Base-by-base conservation (phyloP, 1,140 invertebrate species). In the Calephelis virginiensis region DNA sequence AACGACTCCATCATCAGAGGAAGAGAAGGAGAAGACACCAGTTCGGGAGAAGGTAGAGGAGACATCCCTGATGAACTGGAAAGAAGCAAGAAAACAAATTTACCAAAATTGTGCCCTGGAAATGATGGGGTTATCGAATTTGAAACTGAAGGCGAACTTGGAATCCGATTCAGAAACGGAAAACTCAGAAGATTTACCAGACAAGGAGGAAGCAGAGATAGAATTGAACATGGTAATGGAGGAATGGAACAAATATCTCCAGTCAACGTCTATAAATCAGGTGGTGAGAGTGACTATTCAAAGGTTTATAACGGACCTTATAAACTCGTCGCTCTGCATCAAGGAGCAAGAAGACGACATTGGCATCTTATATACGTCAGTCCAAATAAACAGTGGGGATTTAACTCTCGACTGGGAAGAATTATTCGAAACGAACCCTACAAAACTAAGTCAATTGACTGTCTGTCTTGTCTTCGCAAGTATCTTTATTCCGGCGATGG, bases 291-390 rank as follows among this genome's bases (percentile, higher is more conserved):
- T 56, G 28, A 37, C 50, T 37, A 56, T 56, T 56, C 50, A 56
- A 43, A n/a, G n/a, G 43, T 65, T 65, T 65, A 56, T 66, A 47
- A 65, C 49, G 64, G 64, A 65, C 38, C 50, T 65, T 65, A 46
- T 45, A 65, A 65, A 65, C 50, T 65, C 53, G 40, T 66, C 64
- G 53, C 64, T 66, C 56, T 45, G 50, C 64, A 66, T 60, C 64
- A 60, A 56, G 64, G 53, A 66, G 45, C 38, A 40, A 60, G 64
- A 66, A 65, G 50, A 65, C 64, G 64, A 40, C 49, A 45, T n/a
- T 50, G 48, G 46, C 46, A 47, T 47, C 46, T 47, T 47, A 47
- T 47, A 47, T 56, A 66, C 65, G 17, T 61, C 45, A 49, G 45
- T 68, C 9, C 8, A 11, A 60, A 63, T 64, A 45, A 40, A 61